These are phyloP conservation scores for Psittacula cyanocephala DNA, from an alignment of 2,113 vertebrate species.

Conservation along the genomic window DNA sequence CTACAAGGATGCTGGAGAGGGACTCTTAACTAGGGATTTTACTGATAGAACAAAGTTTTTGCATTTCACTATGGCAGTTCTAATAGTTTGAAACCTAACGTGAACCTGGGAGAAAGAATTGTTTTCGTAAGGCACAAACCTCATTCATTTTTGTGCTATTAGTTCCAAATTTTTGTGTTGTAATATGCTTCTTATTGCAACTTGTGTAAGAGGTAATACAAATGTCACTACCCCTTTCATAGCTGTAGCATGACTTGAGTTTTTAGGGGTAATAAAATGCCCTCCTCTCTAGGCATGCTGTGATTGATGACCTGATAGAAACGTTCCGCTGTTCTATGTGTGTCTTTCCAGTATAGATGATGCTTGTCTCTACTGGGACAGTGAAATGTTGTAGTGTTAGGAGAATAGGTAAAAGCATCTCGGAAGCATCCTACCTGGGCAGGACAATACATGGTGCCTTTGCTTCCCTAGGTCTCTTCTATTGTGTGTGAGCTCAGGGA, in stretches of 20 bases:
- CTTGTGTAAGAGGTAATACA: not conserved
- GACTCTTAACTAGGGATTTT: too few species aligned
- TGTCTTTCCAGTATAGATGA: too few species aligned
- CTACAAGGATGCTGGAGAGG: too few species aligned
- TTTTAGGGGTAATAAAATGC: not conserved
- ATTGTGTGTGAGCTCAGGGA: fast-evolving
- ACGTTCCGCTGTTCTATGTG: not conserved
- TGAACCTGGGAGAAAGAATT: not conserved
- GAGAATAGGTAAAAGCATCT: not conserved
- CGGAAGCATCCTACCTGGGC: not conserved
- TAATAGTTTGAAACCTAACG: not conserved
- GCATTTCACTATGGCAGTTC: not conserved
- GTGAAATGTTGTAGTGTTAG: fast-evolving
- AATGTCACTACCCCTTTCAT: too few species aligned
- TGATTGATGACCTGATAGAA: not conserved
- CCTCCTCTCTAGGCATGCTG: not conserved
- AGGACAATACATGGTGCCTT: fast-evolving
- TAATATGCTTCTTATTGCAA: not conserved
- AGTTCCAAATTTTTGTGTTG: too few species aligned
- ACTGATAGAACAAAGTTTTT: fast-evolving
- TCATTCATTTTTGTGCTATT: not conserved
- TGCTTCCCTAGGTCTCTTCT: fast-evolving
- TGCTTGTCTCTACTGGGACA: not conserved
- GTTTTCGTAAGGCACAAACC: not conserved
- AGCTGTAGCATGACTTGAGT: not conserved